These are phyloP conservation scores for Orthonevra nobilis DNA, from an alignment of 2,888 invertebrate genomes.

Conservation along the genomic window DNA sequence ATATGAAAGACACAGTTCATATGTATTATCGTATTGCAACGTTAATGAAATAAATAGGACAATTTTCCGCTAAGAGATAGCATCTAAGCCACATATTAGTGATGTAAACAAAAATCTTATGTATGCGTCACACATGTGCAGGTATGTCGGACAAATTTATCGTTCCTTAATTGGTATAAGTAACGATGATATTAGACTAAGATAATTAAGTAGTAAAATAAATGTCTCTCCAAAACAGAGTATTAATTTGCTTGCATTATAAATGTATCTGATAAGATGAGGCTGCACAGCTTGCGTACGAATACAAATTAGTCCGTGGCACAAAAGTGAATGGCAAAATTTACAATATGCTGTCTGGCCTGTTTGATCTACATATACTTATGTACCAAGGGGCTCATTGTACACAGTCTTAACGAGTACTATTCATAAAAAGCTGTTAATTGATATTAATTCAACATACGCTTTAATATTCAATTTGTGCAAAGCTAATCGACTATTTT, in stretches of 20 bases:
- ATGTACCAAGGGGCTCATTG: no score
- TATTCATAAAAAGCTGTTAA: not conserved
- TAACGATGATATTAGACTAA: constrained; percentile 27
- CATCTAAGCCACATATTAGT: not conserved
- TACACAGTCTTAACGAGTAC: no score
- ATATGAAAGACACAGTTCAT: no score
- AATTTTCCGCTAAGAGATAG: no score
- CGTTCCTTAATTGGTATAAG: constrained; percentile 23
- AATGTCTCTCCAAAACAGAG: constrained; percentile 28
- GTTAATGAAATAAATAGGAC: no score
- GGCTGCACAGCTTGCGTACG: constrained; percentile 14
- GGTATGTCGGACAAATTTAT: constrained; percentile 17
- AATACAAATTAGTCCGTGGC: constrained; percentile 29
- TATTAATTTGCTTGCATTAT: constrained; percentile 47
- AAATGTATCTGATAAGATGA: constrained; percentile 44
- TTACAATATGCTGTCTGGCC: constrained; percentile 6
- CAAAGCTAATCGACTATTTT: no score
- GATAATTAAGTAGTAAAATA: constrained; percentile 40
- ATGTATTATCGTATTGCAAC: no score
- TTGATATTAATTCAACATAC: not conserved
- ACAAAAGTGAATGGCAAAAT: constrained; percentile 33
- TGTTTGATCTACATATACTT: no score
- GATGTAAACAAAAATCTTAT: not conserved
- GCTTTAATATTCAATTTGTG: constrained; percentile 3
- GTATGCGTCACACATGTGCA: not conserved